Conservation (phyloP, 2,113 vertebrate species). For the Oceanites oceanicus region DNA sequence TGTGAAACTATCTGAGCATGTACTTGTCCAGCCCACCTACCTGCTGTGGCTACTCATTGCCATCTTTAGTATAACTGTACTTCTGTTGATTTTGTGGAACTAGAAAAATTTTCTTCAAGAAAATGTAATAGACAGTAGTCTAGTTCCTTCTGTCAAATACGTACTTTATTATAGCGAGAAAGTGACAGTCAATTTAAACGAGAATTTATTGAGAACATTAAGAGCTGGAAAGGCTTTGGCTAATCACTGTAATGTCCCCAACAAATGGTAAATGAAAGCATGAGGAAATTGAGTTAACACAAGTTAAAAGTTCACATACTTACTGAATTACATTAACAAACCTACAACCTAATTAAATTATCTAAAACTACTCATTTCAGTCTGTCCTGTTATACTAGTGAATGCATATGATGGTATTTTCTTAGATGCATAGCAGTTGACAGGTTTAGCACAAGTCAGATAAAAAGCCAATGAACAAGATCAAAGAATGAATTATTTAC, state of each 20-base stretch:
- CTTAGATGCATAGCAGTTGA: constrained; percentile 44
- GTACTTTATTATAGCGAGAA: constrained; percentile 79
- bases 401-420: constrained; percentile 62
- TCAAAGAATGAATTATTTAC: constrained; percentile 36
- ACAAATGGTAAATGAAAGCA: constrained; percentile 85
- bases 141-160: constrained; percentile 71
- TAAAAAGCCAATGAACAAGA: constrained; percentile 45
- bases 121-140: constrained; percentile 51
- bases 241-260: constrained; percentile 83
- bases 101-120: constrained; percentile 25
- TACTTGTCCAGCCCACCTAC: neutral
- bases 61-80: neutral
- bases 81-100: constrained; percentile 39
- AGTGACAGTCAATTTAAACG: constrained; percentile 84
- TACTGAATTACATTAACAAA: constrained; percentile 79
- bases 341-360: constrained; percentile 82
- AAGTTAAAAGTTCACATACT: constrained; percentile 85
- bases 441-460: constrained; percentile 49
- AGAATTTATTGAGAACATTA: constrained; percentile 84
- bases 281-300: constrained; percentile 85
- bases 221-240: constrained; percentile 79
- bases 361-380: constrained; percentile 74
- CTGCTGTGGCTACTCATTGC: neutral
- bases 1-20: neutral
- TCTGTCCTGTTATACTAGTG: constrained; percentile 57